Percentiles rank a stretch among this genome's conserved stretches.
Evolutionary conservation across 2,888 invertebrate genomes (phyloP).

Genomic region (Pyralis farinalis): DNA sequence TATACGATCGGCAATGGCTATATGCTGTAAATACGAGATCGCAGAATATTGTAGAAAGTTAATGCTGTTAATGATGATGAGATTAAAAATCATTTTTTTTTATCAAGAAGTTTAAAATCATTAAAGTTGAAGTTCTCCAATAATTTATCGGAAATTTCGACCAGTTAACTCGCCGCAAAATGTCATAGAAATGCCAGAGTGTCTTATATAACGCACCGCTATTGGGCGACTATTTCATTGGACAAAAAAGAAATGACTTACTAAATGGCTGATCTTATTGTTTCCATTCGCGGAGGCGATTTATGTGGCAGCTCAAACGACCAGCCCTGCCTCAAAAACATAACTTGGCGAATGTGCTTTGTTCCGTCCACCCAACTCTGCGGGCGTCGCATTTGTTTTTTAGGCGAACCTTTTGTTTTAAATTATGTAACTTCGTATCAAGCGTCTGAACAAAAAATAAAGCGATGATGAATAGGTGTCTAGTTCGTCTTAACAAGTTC

Average conservation of each 20-base stretch:
- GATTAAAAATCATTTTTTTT: no score
- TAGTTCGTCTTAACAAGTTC: conserved; percentile 37
- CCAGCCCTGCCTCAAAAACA: conserved; percentile 56
- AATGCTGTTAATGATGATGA: no score
- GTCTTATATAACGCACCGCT: conserved; percentile 52
- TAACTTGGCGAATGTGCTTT: conserved; percentile 60
- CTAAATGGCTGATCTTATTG: conserved; percentile 58
- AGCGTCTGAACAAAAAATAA: conserved; percentile 47
- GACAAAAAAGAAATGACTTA: conserved; percentile 43
- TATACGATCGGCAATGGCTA: no score
- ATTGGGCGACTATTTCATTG: conserved; percentile 39
- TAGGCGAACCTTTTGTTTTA: conserved; percentile 67
- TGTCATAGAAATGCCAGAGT: conserved; percentile 32
- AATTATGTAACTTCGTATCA: conserved; percentile 65
- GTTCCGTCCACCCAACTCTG: conserved; percentile 53
- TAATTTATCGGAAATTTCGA: conserved; percentile 3
- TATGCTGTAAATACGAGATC: no score
- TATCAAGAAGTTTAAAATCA: no score
- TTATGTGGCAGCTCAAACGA: conserved; percentile 70
- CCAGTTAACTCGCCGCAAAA: conserved; percentile 2
- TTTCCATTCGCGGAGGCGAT: conserved; percentile 62
- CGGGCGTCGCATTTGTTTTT: conserved; percentile 47
- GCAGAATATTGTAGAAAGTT: no score
- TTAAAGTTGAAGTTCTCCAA: neutral
- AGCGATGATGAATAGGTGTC: conserved; percentile 51